phyloP scores from a whole-genome alignment of 2,113 vertebrate genomes.

The Callopanchax toddi region DNA sequence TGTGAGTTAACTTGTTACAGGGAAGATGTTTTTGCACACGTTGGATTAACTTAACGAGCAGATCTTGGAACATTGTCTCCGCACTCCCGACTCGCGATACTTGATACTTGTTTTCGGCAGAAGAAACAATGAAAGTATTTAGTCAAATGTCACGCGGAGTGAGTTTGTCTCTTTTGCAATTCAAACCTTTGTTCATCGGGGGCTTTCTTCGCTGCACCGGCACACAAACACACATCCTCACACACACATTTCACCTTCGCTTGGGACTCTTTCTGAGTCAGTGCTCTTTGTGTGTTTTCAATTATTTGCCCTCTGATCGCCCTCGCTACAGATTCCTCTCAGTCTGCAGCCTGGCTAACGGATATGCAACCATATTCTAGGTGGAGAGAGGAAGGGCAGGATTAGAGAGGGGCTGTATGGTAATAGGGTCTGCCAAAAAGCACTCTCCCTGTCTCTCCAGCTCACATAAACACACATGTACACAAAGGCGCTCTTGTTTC shows the following conservation, averaged over 20 bases:
- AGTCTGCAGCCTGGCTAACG: conserved; percentile 45
- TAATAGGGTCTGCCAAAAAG: conserved; percentile 57
- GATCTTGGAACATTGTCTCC: conserved; percentile 63
- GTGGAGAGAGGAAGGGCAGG: conserved; percentile 64
- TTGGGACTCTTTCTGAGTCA: conserved; percentile 74
- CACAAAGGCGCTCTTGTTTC: conserved; percentile 75
- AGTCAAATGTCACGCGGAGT: conserved; percentile 81
- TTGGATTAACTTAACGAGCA: conserved; percentile 55
- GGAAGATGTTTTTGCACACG: conserved; percentile 18
- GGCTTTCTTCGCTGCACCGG: conserved; percentile 48
- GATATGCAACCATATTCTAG: conserved; percentile 72
- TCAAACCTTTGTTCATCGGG: conserved; percentile 76
- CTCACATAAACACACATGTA: conserved; percentile 43
- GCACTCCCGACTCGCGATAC: conserved; percentile 56
- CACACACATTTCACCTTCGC: conserved; percentile 54
- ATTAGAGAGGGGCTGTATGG: conserved; percentile 61
- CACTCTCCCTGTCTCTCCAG: conserved; percentile 30
- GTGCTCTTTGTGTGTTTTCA: conserved; percentile 79
- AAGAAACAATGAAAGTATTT: conserved; percentile 85
- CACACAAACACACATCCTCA: conserved; percentile 2
- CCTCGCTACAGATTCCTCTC: conserved; percentile 55
- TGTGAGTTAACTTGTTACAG: conserved; percentile 6
- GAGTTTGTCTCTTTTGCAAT: conserved; percentile 82
- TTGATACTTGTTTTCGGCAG: conserved; percentile 80
- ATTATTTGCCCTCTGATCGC: conserved; percentile 75